Percentiles rank a stretch among this genome's conserved stretches.
These are phyloP conservation scores for Rotaria macrura DNA, from an alignment of 2,888 invertebrate genomes.

Conservation along the genomic window DNA sequence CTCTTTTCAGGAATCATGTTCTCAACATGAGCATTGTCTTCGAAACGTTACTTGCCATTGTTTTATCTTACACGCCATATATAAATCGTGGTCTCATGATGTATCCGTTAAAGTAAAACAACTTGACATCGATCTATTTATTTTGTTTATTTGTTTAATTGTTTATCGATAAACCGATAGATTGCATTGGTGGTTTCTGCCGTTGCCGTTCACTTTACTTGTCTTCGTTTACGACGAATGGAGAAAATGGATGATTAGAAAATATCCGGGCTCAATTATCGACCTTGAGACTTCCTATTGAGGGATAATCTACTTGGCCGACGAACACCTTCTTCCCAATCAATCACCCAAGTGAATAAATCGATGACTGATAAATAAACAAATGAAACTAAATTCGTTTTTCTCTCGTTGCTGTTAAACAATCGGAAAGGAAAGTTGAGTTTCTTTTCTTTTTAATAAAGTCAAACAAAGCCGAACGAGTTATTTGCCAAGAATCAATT, in stretches of 20 bases:
- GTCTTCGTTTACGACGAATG: not conserved
- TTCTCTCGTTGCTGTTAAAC: too few relatives aligned
- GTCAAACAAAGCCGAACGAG: too few relatives aligned
- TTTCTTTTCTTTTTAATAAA: too few relatives aligned
- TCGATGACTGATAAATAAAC: too few relatives aligned
- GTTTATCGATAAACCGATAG: too few relatives aligned
- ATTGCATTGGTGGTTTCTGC: constrained; percentile 9
- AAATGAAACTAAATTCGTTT: too few relatives aligned
- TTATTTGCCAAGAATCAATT: too few relatives aligned
- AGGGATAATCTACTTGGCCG: not conserved
- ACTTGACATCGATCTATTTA: too few relatives aligned
- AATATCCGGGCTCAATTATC: not conserved
- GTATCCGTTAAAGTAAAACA: constrained; percentile 6
- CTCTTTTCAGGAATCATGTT: not conserved
- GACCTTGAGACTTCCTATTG: not conserved
- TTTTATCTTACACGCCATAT: constrained; percentile 2
- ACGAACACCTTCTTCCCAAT: too few relatives aligned
- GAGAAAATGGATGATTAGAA: not conserved
- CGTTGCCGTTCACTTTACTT: not conserved
- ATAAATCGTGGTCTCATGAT: constrained; percentile 6
- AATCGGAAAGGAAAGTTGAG: too few relatives aligned
- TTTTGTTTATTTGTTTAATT: too few relatives aligned
- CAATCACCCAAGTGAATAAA: too few relatives aligned
- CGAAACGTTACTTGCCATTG: not conserved
- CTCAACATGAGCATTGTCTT: not conserved